Evolutionary conservation across 1,140 invertebrate genomes (phyloP), one percentile per base, ranked within the genome.

Genomic region (Cherax quadricarinatus): DNA sequence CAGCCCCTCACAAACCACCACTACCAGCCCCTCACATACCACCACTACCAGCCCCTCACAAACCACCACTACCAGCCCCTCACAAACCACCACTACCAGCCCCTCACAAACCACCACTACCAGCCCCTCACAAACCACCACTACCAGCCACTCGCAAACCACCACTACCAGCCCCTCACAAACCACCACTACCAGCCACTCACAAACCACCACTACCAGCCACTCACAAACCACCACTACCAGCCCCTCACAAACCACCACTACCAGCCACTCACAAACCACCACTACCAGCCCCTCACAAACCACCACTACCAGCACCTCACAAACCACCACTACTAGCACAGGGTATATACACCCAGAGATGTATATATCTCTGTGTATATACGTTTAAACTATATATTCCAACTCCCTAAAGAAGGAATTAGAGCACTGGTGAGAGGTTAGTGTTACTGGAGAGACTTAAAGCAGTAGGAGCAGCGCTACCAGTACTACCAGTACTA

Each of bases 51-150:
- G 14, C 79, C 16, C 79, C 79, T n/a, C n/a, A n/a, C n/a, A n/a
- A n/a, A n/a, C n/a, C n/a, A n/a, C n/a, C n/a, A n/a, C n/a, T n/a
- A n/a, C n/a, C n/a, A n/a, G n/a, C n/a, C n/a, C n/a, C 30, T 41
- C 30, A 41, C 30, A 41, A 41, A 41, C 30, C 30, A 41, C 30
- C 30, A 2, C 30, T 41, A 51, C 16, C 30, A 49, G 79, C 41
- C n/a, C n/a, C n/a, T n/a, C n/a, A n/a, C n/a, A n/a, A n/a, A 78
- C 75, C 75, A 78, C 21, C 75, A n/a, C 16, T 51, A 81, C 79
- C 79, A 81, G 14, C 79, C 16, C 79, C 79, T n/a, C n/a, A n/a
- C n/a, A n/a, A n/a, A n/a, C n/a, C n/a, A n/a, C n/a, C n/a, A n/a
- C n/a, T n/a, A n/a, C n/a, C n/a, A n/a, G n/a, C n/a, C n/a, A n/a